Base-by-base conservation (phyloP, 2,113 vertebrate species). In the Microcebus jonahi region DNA sequence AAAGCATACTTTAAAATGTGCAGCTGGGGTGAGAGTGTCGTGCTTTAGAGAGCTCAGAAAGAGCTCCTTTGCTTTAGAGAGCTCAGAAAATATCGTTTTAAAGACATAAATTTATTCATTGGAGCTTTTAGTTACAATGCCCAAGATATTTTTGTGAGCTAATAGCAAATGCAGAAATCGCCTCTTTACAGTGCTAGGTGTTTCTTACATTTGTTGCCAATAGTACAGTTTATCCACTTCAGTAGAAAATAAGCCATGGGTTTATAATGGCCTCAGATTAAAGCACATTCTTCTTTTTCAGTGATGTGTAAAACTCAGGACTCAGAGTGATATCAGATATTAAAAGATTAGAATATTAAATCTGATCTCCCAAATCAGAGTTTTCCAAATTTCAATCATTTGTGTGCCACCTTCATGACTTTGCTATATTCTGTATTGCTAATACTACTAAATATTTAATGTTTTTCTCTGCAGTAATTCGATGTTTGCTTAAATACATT, bases 1-100 rank as follows among this genome's bases (percentile, higher is more conserved):
- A 97, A 95, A 96, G 95, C 53, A 1, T 55, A 4, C 50, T 90
- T 90, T 89, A 79, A 63, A 95, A 80, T 77, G 15, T 94, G 82
- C 97, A 94, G 95, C 91, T 97, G 83, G 61, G 6, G 0, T 89
- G 55, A 92, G 83, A 80, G 61, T 94, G 91, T 93, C 95, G 42
- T 2, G 3, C 1, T 77, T 63, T 80, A 63, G 39, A 88, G 73
- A 95, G 20, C 61, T 79, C 42, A 81, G 84, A 89, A 93, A 92
- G 42, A 42, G 14, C 5, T 70, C 27, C 67, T 82, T 95, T 85
- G 73, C 59, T 94, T 63, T 80, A 63, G 39, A 88, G 73, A 95
- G 20, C 61, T 79, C 42, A 81, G 84, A 89, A 93, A 92, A 81
- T 48, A 45, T n/a, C 50, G 29, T 91, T 88, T 94, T 81, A 88